phyloP scores from a whole-genome alignment of 2,113 vertebrate species.

The Paramisgurnus dabryanus region DNA sequence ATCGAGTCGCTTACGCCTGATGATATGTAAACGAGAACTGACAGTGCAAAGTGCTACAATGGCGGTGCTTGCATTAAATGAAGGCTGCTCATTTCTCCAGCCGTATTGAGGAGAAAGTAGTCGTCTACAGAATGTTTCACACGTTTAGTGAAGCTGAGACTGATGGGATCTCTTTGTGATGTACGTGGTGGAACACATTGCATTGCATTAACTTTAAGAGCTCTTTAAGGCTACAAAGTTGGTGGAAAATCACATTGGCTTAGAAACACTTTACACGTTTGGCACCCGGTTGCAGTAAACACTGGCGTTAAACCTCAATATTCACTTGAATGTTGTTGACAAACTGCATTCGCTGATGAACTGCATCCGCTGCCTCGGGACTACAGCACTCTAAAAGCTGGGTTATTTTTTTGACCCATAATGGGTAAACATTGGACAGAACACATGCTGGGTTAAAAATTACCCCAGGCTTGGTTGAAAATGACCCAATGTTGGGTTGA shows the following conservation, averaged over 20 bases:
- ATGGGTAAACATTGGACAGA: no score
- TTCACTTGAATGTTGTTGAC: constrained; percentile 8
- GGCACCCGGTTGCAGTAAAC: constrained; percentile 17
- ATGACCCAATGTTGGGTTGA: no score
- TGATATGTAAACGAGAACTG: constrained; percentile 7
- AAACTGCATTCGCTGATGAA: constrained; percentile 17
- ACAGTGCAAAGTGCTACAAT: constrained; percentile 19
- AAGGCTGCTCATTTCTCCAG: background rate
- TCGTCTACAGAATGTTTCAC: background rate
- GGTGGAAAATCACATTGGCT: constrained; percentile 16
- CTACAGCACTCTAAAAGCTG: background rate
- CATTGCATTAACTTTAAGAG: background rate
- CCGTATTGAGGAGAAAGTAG: background rate
- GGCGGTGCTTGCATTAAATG: constrained; percentile 7
- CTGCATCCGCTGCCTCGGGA: no score
- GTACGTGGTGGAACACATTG: background rate
- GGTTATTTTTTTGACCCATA: background rate
- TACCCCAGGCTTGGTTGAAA: no score
- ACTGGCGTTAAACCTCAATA: constrained; percentile 8
- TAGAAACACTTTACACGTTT: constrained; percentile 13
- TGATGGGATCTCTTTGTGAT: background rate
- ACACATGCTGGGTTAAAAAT: no score
- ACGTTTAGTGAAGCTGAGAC: background rate
- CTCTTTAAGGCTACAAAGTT: background rate
- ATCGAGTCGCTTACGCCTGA: background rate